These are phyloP conservation scores for Rhipidura dahli DNA, from an alignment of 2,113 vertebrate species.

Conservation along the genomic window DNA sequence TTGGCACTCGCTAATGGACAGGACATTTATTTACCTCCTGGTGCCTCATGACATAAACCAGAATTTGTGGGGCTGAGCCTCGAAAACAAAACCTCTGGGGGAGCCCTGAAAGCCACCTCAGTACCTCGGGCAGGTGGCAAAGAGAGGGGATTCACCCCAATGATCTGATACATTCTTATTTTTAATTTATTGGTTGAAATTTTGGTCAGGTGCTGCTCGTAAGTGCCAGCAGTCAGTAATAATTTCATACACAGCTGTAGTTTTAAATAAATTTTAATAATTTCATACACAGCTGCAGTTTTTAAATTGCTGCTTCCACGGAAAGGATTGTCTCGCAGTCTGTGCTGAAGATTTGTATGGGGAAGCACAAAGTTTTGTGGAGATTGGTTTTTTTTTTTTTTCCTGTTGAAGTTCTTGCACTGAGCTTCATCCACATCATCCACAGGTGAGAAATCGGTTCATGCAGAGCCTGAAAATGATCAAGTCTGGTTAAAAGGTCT, in stretches of 20 bases:
- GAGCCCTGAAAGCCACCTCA: neutral
- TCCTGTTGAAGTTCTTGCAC: neutral
- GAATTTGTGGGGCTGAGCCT: neutral
- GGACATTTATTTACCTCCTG: conserved; percentile 40
- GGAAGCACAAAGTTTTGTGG: neutral
- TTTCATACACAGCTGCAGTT: neutral
- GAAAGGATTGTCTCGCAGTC: neutral
- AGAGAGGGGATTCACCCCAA: neutral
- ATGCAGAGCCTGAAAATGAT: neutral
- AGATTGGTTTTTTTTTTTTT: neutral
- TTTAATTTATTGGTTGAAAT: neutral
- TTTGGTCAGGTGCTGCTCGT: neutral
- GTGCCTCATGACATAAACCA: conserved; percentile 22
- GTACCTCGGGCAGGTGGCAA: neutral
- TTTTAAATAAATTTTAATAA: neutral
- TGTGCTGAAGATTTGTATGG: neutral
- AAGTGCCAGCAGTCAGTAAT: neutral
- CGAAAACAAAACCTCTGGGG: neutral
- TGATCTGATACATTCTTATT: rapidly evolving
- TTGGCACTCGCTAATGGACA: conserved; percentile 12
- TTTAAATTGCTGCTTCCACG: neutral
- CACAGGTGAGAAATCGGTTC: neutral
- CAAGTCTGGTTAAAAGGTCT: too few species aligned
- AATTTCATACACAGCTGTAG: neutral
- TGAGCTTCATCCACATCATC: neutral